Conservation (phyloP, 2,797 vertebrate species). For the Peromyscus attwateri region DNA sequence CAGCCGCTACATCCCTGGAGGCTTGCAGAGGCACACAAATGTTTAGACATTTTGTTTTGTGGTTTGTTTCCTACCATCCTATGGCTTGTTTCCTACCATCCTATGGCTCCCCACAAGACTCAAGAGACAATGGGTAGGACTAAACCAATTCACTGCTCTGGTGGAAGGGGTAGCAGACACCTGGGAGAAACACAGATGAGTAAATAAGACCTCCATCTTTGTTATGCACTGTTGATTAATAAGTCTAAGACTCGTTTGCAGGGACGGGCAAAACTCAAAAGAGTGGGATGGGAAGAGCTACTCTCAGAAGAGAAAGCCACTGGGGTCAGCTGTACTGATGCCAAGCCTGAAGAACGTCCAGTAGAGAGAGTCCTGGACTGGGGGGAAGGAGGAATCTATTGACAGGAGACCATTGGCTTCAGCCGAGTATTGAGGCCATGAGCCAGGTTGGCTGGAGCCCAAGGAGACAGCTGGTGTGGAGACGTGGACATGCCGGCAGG, state of each 20-base stretch:
- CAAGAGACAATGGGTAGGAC: not conserved
- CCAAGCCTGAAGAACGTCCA: not conserved
- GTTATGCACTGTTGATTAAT: not conserved
- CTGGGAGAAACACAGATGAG: not conserved
- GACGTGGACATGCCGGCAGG: constrained; percentile 49
- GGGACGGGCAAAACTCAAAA: not conserved
- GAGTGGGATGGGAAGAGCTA: not conserved
- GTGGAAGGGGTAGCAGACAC: not conserved
- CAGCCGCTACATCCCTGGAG: not conserved
- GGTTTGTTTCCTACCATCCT: too few species aligned
- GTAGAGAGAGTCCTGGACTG: not conserved
- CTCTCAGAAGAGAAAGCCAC: not conserved
- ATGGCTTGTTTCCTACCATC: not conserved
- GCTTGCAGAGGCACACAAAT: not conserved
- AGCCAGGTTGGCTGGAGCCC: constrained; percentile 69
- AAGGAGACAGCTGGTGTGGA: constrained; percentile 76
- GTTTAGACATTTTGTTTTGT: not conserved
- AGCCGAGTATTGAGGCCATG: not conserved
- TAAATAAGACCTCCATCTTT: not conserved
- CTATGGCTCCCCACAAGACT: not conserved
- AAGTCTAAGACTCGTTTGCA: not conserved
- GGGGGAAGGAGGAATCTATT: constrained; percentile 1
- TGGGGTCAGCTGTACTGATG: not conserved
- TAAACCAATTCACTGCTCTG: not conserved
- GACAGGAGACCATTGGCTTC: constrained; percentile 55